Evolutionary conservation across 1,140 invertebrate species (phyloP).

Genomic region (Lepidurus apus): DNA sequence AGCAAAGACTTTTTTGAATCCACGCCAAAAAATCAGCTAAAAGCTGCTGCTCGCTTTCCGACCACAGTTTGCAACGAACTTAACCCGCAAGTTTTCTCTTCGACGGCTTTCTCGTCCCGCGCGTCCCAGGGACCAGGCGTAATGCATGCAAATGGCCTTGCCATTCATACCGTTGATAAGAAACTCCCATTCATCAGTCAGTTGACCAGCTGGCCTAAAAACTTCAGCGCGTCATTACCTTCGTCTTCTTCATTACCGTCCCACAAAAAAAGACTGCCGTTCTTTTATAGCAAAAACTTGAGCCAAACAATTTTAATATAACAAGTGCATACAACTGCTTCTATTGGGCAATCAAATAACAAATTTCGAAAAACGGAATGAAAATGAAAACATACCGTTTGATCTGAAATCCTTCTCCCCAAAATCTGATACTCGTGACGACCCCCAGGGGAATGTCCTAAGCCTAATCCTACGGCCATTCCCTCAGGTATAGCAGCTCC

Average conservation of each 20-base stretch:
- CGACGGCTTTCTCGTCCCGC: no score
- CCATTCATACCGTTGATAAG: no score
- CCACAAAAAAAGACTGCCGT: no score
- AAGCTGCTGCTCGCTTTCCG: neutral
- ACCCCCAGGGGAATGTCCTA: neutral
- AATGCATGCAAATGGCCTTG: no score
- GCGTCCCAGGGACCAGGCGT: no score
- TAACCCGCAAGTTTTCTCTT: no score
- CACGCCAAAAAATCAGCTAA: neutral
- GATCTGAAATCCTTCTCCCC: slow-evolving; percentile 84
- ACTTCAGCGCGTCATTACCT: no score
- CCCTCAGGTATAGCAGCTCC: neutral
- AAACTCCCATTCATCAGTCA: no score
- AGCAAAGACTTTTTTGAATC: slow-evolving; percentile 2
- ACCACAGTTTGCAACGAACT: no score
- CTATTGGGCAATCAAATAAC: neutral
- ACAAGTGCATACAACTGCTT: neutral
- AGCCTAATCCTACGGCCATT: neutral
- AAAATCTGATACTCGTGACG: slow-evolving; percentile 80
- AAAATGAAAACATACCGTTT: slow-evolving; percentile 63
- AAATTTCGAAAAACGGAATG: neutral
- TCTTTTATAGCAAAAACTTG: no score
- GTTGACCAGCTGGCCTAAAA: no score
- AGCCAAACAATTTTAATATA: neutral
- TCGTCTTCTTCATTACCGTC: no score